phyloP scores from a whole-genome alignment of 2,888 invertebrate species.

The Melolontha melolontha region DNA sequence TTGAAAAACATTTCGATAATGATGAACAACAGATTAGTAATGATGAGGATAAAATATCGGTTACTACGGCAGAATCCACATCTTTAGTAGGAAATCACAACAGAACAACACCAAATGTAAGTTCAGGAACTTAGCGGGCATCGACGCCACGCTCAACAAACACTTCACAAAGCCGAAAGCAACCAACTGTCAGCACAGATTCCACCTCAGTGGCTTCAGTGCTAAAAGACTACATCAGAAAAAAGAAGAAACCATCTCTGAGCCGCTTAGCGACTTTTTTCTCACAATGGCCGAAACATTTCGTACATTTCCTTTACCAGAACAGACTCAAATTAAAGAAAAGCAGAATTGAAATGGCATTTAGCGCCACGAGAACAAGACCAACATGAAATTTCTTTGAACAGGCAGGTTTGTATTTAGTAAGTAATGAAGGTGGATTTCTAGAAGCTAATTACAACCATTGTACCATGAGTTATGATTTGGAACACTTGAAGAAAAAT shows the following conservation, averaged over 20 bases:
- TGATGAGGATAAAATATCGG: conserved; percentile 16
- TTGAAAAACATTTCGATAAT: conserved; percentile 19
- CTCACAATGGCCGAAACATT: conserved; percentile 31
- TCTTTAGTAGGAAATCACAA: conserved; percentile 10
- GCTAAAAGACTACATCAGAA: conserved; percentile 33
- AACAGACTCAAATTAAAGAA: conserved; percentile 34
- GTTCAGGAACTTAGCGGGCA: conserved; percentile 22
- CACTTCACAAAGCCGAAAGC: conserved; percentile 32
- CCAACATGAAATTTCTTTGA: too few species aligned
- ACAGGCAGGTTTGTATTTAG: too few species aligned
- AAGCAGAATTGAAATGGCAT: too few species aligned
- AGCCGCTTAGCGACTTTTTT: conserved; percentile 31
- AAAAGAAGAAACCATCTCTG: conserved; percentile 16
- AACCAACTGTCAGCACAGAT: too few species aligned
- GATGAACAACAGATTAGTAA: conserved; percentile 25
- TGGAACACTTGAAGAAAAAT: too few species aligned
- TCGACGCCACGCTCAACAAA: not conserved
- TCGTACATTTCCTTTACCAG: conserved; percentile 22
- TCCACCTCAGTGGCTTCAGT: too few species aligned
- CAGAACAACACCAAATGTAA: conserved; percentile 10
- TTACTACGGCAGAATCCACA: not conserved
- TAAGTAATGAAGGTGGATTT: too few species aligned
- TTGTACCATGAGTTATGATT: too few species aligned
- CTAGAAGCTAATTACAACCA: too few species aligned
- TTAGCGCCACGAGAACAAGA: too few species aligned